Evolutionary conservation across 2,888 invertebrate species (phyloP), one percentile per base, ranked within the genome.

Genomic region (Dicyrtomina minuta): DNA sequence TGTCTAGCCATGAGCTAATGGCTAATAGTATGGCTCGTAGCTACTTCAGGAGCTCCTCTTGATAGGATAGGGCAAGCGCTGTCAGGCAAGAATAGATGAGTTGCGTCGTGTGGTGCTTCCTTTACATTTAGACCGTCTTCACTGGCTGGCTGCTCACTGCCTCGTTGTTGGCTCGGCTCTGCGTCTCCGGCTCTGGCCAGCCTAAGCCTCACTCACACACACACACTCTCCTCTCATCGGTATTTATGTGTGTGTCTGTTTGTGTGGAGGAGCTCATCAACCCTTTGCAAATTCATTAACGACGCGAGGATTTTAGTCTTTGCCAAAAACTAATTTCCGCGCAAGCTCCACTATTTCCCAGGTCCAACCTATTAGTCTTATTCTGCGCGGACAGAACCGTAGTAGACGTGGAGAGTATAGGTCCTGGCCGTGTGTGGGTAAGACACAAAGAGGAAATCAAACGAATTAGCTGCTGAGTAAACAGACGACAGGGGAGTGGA

Each of bases 221-320:
- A n/a, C n/a, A n/a, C n/a, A n/a, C n/a, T 33, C 33, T 33, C 4
- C 33, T 33, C 33, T 8, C 8, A 33, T 33, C 15, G 33, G 33
- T 33, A 33, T 33, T 33, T 33, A 33, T 33, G 4, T 33, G 33
- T 33, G 4, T 33, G 24, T 33, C 15, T 20, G 49, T 39, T 24
- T 17, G 39, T 51, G 33, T 64, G 51, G 51, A 26, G 51, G 64
- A 64, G 65, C 65, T 65, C 65, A 65, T 65, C 65, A 65, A 65
- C 65, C 65, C 65, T 65, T 64, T 65, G 65, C 65, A 65, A 62
- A 65, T 65, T 65, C 65, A 65, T 65, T 65, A 65, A 55, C 41
- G 53, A 20, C 12, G 39, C 15, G 17, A 22, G 65, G 53, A 51
- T 67, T 67, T 67, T 67, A 67, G 67, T 60, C 67, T 67, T 59